Conservation (phyloP, 2,888 invertebrate genomes). For the Galeopsomyia nigrocyanea region DNA sequence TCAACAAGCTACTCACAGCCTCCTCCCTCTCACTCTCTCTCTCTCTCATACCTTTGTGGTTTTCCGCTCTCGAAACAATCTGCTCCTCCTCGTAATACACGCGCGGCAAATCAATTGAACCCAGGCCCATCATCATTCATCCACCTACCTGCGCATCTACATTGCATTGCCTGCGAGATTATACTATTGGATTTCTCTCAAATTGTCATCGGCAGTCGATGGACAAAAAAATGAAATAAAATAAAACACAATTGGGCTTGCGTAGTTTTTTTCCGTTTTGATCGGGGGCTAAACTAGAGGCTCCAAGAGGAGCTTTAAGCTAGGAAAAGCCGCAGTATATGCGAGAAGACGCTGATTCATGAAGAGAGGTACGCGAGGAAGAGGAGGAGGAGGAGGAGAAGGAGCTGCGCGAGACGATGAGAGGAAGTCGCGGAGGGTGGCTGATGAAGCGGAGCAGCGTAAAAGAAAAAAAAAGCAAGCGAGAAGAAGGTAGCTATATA, state of each 20-base stretch:
- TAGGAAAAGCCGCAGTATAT: conserved; percentile 7
- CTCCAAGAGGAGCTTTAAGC: too few species aligned
- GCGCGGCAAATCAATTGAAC: conserved; percentile 32
- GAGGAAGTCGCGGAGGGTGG: conserved; percentile 37
- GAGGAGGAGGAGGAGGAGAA: background rate
- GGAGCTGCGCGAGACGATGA: conserved; percentile 18
- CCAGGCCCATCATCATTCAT: conserved; percentile 2
- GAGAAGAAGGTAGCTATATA: conserved; percentile 27
- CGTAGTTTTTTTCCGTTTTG: too few species aligned
- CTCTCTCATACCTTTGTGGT: conserved; percentile 50
- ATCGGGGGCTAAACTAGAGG: too few species aligned
- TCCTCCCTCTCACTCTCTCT: conserved; percentile 1
- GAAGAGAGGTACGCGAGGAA: too few species aligned
- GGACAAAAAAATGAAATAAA: too few species aligned
- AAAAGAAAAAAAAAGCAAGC: conserved; percentile 34
- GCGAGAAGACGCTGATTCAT: conserved; percentile 40
- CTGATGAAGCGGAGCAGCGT: conserved; percentile 47
- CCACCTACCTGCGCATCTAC: too few species aligned
- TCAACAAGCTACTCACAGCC: background rate
- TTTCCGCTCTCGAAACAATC: conserved; percentile 45
- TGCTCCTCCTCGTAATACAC: background rate
- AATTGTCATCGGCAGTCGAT: too few species aligned
- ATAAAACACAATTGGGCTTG: too few species aligned
- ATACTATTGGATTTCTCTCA: too few species aligned
- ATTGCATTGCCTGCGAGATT: too few species aligned